Base-by-base conservation (phyloP, 2,113 vertebrate species). In the Vimba vimba region DNA sequence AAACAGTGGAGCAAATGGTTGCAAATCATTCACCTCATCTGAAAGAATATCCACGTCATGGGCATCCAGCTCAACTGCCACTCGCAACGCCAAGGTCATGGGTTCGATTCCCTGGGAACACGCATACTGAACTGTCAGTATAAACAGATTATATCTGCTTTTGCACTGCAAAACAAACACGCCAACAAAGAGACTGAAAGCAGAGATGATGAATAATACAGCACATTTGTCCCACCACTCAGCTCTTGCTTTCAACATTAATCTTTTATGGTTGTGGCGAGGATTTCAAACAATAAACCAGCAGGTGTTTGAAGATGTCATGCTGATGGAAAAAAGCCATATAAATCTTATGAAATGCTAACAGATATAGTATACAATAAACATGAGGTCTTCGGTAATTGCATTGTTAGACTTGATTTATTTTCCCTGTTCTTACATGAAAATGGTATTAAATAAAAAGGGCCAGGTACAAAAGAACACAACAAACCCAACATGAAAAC, bases 321-420 rank as follows among this genome's bases (percentile, higher is more conserved):
- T 6, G 74, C 82, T 88, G 86, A 84, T 60, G 76, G 69, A 45
- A 60, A 81, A 86, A 83, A 45, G 84, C 45, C 50, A 90, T 77
- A 90, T 85, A 84, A 88, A 88, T 84, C 74, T 88, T 33, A 23
- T 74, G n/a, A 75, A 89, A 74, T 83, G 71, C 59, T 62, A 84
- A 69, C 39, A 39, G 55, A 82, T 43, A 73, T 59, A 19, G 47
- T 73, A 25, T n/a, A 59, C 47, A 19, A 85, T 87, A 88, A 74
- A 85, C 60, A 84, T 78, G 83, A 82, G 74, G 39, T 83, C 88
- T 86, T 52, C 78, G 84, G 90, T 92, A 87, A 89, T 85, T 25
- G 57, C 75, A 39, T 71, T 62, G 66, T 90, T 90, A 88, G 59
- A 86, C 55, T 81, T 82, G 85, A 88, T 90, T 87, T 90, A 88